Percentiles rank a stretch among this genome's conserved stretches.
These are phyloP conservation scores for Chalcosyrphus nemorum DNA, from an alignment of 2,888 invertebrate genomes.

Conservation along the genomic window DNA sequence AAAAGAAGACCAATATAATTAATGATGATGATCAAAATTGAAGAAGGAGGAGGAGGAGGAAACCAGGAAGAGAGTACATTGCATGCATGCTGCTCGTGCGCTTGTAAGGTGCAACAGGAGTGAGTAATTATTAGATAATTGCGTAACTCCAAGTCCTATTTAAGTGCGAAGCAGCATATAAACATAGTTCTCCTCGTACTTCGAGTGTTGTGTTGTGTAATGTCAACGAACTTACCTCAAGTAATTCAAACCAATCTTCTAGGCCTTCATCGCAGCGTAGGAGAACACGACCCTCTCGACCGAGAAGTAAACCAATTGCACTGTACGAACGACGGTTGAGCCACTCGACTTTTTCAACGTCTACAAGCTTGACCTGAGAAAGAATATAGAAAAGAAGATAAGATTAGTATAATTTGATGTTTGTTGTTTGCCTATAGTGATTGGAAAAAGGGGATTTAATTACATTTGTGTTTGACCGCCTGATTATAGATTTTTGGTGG, in stretches of 20 bases:
- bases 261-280: conserved; percentile 83
- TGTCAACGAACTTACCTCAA: conserved; percentile 83
- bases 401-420: not conserved
- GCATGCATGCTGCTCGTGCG: conserved; percentile 9
- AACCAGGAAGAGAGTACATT: conserved; percentile 37
- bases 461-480: too few relatives aligned
- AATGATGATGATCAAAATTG: conserved; percentile 41
- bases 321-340: conserved; percentile 86
- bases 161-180: not conserved
- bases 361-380: conserved; percentile 84
- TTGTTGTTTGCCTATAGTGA: too few relatives aligned
- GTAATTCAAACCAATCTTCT: conserved; percentile 86
- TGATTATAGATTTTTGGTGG: too few relatives aligned
- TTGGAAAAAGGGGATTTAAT: too few relatives aligned
- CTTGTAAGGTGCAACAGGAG: conserved; percentile 29
- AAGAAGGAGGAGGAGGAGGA: not conserved
- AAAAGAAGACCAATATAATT: conserved; percentile 64
- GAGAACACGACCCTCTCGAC: conserved; percentile 82
- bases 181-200: not conserved
- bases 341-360: conserved; percentile 87
- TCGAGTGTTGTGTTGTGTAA: not conserved
- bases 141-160: conserved; percentile 18
- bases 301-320: conserved; percentile 84
- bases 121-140: conserved; percentile 43
- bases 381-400: not conserved